Conservation (phyloP, 2,888 invertebrate genomes). For the Catocala fraxini region DNA sequence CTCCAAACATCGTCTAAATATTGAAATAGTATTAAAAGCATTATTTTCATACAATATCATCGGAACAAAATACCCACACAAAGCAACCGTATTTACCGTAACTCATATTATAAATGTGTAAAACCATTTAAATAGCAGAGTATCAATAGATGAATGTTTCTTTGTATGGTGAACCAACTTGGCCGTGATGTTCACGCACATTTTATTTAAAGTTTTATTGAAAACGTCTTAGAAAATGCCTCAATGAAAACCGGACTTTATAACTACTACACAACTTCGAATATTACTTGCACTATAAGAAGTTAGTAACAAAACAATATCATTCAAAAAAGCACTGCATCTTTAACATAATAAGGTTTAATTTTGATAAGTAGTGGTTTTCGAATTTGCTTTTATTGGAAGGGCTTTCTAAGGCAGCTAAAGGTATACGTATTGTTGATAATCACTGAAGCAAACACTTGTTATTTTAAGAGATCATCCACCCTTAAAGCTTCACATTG, state of each 20-base stretch:
- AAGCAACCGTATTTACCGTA: conserved; percentile 81
- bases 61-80: conserved; percentile 77
- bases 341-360: rapidly evolving
- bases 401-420: conserved; percentile 85
- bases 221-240: conserved; percentile 35
- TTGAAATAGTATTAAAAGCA: conserved; percentile 83
- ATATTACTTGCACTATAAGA: conserved; percentile 22
- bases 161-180: conserved; percentile 87
- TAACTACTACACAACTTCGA: conserved; percentile 10
- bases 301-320: not conserved
- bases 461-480: conserved; percentile 88
- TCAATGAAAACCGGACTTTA: conserved; percentile 46
- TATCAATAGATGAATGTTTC: conserved; percentile 85
- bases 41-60: conserved; percentile 85
- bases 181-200: conserved; percentile 86
- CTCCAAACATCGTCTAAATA: conserved; percentile 74
- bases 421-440: conserved; percentile 85
- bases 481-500: conserved; percentile 83
- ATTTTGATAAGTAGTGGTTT: conserved; percentile 17
- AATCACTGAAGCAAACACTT: conserved; percentile 88
- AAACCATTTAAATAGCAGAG: conserved; percentile 86
- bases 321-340: conserved; percentile 37
- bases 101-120: conserved; percentile 87
- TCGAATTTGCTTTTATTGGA: conserved; percentile 55
- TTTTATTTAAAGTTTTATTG: conserved; percentile 74